Conservation (phyloP, 2,888 invertebrate genomes). For the Dryomyza anilis region DNA sequence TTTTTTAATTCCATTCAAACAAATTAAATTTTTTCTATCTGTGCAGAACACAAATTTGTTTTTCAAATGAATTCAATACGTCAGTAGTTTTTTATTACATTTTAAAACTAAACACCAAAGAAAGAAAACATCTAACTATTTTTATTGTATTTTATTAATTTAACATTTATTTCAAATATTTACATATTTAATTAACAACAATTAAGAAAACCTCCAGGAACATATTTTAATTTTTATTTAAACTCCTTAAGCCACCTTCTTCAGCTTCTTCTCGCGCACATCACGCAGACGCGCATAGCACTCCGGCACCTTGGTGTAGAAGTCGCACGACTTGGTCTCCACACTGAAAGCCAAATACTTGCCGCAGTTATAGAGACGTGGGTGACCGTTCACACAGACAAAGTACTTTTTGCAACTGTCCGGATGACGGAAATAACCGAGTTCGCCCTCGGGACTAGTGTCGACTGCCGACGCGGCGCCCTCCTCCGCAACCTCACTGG, state of each 20-base stretch:
- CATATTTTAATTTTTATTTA: no score
- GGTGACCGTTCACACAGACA: conserved; percentile 75
- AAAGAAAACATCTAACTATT: no score
- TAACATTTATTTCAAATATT: no score
- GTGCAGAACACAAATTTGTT: no score
- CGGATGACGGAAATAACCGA: conserved; percentile 63
- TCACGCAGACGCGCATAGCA: conserved; percentile 55
- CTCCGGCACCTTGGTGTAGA: conserved; percentile 54
- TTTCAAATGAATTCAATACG: no score
- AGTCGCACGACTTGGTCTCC: conserved; percentile 72
- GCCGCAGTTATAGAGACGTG: conserved; percentile 78
- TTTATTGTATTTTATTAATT: no score
- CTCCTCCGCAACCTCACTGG: conserved; percentile 33
- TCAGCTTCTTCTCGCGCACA: conserved; percentile 29
- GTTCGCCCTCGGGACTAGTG: conserved; percentile 50
- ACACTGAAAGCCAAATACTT: conserved; percentile 80
- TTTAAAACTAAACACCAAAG: no score
- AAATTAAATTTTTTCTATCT: no score
- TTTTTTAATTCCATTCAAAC: no score
- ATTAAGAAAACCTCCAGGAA: no score
- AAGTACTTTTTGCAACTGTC: conserved; percentile 81
- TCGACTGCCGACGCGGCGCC: conserved; percentile 53
- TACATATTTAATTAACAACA: no score
- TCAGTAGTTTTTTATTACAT: no score
- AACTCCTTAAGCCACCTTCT: background rate